These are phyloP conservation scores for Danio aesculapii DNA, from an alignment of 2,797 vertebrate species.

Conservation along the genomic window DNA sequence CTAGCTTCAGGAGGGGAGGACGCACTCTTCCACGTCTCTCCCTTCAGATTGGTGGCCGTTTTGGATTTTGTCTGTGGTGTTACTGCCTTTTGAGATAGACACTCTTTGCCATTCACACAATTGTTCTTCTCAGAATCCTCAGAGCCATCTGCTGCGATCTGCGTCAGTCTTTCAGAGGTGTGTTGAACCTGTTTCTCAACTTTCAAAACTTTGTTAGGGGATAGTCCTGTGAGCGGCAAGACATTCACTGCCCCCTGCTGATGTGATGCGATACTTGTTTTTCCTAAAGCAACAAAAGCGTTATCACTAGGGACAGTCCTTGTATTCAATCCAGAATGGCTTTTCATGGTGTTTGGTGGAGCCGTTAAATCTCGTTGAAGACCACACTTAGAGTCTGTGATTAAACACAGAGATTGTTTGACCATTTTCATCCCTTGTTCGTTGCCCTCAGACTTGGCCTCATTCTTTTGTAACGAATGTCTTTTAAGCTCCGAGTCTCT, in stretches of 20 bases:
- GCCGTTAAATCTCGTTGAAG: conserved; percentile 3
- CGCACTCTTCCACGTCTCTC: conserved; percentile 63
- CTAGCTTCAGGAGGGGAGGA: conserved; percentile 68
- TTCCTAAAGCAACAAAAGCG: conserved; percentile 2
- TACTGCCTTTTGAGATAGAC: conserved; percentile 60
- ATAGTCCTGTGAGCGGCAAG: conserved; percentile 53
- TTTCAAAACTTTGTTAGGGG: conserved; percentile 54
- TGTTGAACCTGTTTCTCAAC: conserved; percentile 54
- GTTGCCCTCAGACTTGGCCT: not conserved
- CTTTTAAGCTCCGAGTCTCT: not conserved
- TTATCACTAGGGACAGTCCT: conserved; percentile 20
- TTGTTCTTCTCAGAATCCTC: conserved; percentile 38
- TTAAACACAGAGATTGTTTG: not conserved
- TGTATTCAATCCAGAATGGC: conserved; percentile 50
- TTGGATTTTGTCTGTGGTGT: conserved; percentile 61
- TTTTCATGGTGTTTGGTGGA: not conserved
- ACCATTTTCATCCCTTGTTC: conserved; percentile 3
- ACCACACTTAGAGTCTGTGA: not conserved
- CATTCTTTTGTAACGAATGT: conserved; percentile 8
- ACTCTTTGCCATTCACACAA: conserved; percentile 19
- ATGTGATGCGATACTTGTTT: conserved; percentile 13
- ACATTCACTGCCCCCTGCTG: conserved; percentile 35
- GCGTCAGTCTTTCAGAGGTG: conserved; percentile 61
- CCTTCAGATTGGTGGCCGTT: conserved; percentile 46
- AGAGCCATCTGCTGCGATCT: conserved; percentile 33